phyloP scores from a whole-genome alignment of 2,888 invertebrate genomes.

The Mongoloraphidia duomilia region DNA sequence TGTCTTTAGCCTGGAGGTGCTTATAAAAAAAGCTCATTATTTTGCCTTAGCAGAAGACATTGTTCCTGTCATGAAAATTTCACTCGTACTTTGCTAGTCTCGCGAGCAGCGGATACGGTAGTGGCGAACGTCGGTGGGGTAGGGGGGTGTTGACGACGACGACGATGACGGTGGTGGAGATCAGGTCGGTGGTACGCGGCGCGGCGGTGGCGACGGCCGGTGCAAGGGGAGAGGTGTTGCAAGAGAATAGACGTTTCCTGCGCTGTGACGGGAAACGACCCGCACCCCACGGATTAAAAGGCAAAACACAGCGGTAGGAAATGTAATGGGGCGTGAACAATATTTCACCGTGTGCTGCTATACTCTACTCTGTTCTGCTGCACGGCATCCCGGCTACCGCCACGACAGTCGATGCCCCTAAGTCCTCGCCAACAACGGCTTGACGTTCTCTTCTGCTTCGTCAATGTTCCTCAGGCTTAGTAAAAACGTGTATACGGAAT shows the following conservation, averaged over 20 bases:
- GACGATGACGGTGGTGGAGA: no score
- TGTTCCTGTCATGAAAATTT: not conserved
- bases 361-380: constrained; percentile 3
- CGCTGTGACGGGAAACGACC: constrained; percentile 9
- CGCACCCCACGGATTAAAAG: constrained; percentile 13
- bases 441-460: no score
- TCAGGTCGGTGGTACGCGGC: no score
- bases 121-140: no score
- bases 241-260: not conserved
- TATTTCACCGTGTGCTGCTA: not conserved
- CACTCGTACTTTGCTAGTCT: not conserved
- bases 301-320: constrained; percentile 20
- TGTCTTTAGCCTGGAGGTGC: not conserved
- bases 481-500: no score
- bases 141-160: no score
- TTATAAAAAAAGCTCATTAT: not conserved
- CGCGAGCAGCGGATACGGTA: not conserved
- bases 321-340: constrained; percentile 21
- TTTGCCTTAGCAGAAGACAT: not conserved
- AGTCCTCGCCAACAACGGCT: no score
- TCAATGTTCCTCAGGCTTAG: no score
- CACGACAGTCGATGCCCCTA: not conserved
- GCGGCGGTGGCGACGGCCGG: not conserved
- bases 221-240: not conserved
- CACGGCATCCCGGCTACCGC: constrained; percentile 3